Base-by-base conservation (phyloP, 2,888 invertebrate genomes). In the Lithophane ornitopus region DNA sequence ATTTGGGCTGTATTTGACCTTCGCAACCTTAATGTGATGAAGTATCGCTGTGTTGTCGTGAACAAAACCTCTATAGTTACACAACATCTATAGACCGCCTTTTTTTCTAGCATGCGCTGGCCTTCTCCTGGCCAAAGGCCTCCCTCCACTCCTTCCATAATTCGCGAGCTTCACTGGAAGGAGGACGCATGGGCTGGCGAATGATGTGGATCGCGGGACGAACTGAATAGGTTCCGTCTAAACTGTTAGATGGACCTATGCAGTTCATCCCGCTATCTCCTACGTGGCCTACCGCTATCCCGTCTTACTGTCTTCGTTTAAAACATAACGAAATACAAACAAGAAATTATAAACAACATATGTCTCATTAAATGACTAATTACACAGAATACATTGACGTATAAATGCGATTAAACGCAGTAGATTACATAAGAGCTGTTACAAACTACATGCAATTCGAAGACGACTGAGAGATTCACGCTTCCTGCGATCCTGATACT, bases 401-500 rank as follows among this genome's bases (percentile, higher is more conserved):
- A 69, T 68, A 16, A 52, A 80, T 44, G 62, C 19, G 49, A 84
- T 75, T 72, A 84, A 59, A 44, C 3, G 66, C 28, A 28, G 41
- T 59, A 44, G 19, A 73, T 70, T 68, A 68, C 49, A 67, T 73
- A 76, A 76, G 16, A 46, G 22, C 54, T 6, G n/a, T 56, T 74
- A 41, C 34, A 73, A 76, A 78, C 44, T 69, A 81, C 49, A 34
- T 74, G 49, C 59, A 71, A 72, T 74, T 74, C 59, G 22, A 67
- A 74, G 49, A 44, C 22, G 49, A 58, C 68, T 41, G 39, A 71
- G 68, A 76, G 68, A 77, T 81, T 84, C 75, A 74, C 70, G 71
- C 69, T 77, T 66, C 71, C 65, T 81, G 44, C 44, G 66, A 74
- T 77, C 19, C 12, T 56, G n/a, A 11, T 49, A 28, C 65, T 11